These are phyloP conservation scores for Synanceia verrucosa DNA, from an alignment of 2,797 vertebrate species.

Conservation along the genomic window DNA sequence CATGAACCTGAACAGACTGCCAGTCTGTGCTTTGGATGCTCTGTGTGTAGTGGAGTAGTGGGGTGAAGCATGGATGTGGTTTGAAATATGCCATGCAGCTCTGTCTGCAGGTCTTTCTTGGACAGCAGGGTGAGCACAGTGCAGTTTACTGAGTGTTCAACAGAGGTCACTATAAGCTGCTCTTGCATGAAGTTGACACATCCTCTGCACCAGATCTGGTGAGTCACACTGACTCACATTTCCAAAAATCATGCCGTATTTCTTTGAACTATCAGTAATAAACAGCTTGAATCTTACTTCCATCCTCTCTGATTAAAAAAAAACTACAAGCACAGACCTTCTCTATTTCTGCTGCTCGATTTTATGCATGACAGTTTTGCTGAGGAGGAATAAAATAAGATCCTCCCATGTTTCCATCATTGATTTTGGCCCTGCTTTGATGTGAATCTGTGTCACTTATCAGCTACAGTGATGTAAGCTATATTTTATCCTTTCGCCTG, in stretches of 20 bases:
- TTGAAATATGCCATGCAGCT: not conserved
- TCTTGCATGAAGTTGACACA: conserved; percentile 34
- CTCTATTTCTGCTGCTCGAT: conserved; percentile 71
- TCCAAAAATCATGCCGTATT: conserved; percentile 46
- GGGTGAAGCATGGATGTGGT: not conserved
- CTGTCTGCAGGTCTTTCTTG: not conserved
- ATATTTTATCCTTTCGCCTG: too few species aligned
- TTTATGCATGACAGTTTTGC: conserved; percentile 72
- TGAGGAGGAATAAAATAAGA: conserved; percentile 61
- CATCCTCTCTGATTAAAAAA: conserved; percentile 68
- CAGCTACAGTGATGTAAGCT: too few species aligned
- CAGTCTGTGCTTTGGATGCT: not conserved
- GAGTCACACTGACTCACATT: conserved; percentile 24
- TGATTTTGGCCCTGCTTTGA: conserved; percentile 86
- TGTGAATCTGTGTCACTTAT: conserved; percentile 88
- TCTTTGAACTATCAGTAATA: conserved; percentile 58
- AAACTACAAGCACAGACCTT: conserved; percentile 58
- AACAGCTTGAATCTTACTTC: conserved; percentile 74
- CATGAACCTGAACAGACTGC: not conserved
- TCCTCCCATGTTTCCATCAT: conserved; percentile 79
- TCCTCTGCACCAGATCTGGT: conserved; percentile 5
- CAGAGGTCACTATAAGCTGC: conserved; percentile 74
- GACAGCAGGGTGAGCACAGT: not conserved
- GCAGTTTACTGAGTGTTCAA: conserved; percentile 57
- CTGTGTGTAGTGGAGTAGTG: not conserved